phyloP scores from a whole-genome alignment of 2,888 invertebrate species.

The Cryptus armator region DNA sequence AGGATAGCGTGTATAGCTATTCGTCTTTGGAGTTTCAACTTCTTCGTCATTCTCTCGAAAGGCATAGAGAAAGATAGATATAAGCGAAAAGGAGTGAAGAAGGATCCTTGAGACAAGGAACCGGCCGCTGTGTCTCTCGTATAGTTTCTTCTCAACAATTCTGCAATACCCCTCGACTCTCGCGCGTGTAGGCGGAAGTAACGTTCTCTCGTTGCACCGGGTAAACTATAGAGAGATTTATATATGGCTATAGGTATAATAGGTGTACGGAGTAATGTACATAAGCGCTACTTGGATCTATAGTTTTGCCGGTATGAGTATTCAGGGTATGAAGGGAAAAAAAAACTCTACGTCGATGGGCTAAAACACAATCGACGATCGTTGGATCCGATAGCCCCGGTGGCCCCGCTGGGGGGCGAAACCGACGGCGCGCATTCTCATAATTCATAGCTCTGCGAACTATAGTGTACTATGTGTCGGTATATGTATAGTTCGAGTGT shows the following conservation, averaged over 20 bases:
- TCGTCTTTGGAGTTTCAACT: conserved; percentile 53
- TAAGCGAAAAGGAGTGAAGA: conserved; percentile 43
- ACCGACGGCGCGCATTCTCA: conserved; percentile 26
- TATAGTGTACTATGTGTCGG: not conserved
- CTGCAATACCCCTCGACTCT: conserved; percentile 36
- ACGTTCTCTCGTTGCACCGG: conserved; percentile 40
- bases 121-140: conserved; percentile 19
- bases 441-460: conserved; percentile 54
- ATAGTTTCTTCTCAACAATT: conserved; percentile 49
- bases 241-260: conserved; percentile 6
- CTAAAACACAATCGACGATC: conserved; percentile 69
- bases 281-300: not conserved
- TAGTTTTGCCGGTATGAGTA: not conserved
- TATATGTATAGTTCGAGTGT: conserved; percentile 1
- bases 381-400: conserved; percentile 67
- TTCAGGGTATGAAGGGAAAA: conserved; percentile 20
- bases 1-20: conserved; percentile 37
- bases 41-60: conserved; percentile 50
- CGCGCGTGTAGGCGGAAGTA: conserved; percentile 67
- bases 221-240: conserved; percentile 28
- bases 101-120: conserved; percentile 61
- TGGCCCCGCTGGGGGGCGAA: conserved; percentile 51
- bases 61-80: conserved; percentile 17
- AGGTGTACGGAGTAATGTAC: not conserved
- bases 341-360: conserved; percentile 65